Evolutionary conservation across 2,888 invertebrate species (phyloP).

Genomic region (Bhutanitis thaidina): DNA sequence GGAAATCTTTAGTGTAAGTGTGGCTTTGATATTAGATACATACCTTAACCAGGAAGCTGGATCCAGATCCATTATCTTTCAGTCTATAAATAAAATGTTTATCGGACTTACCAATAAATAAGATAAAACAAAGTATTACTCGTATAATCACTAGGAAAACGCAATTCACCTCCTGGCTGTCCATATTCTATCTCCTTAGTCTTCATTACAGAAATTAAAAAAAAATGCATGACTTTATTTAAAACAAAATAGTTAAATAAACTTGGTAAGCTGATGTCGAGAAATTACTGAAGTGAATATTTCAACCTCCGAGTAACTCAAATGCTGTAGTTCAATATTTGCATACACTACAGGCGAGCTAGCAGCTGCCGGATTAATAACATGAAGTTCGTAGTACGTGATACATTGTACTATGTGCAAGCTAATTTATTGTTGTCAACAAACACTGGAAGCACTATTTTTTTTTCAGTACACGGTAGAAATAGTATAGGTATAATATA

Average conservation of each 20-base stretch:
- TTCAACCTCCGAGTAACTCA: background rate
- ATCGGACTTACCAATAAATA: conserved; percentile 2
- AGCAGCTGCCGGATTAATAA: conserved; percentile 1
- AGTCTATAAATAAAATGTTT: conserved; percentile 81
- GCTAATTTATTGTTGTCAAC: too few species aligned
- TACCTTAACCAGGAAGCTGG: conserved; percentile 87
- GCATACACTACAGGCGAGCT: background rate
- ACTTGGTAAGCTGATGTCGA: background rate
- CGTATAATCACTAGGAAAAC: too few species aligned
- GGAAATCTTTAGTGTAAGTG: too few species aligned
- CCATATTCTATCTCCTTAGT: too few species aligned
- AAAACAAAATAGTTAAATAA: background rate
- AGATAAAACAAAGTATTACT: background rate
- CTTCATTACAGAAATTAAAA: too few species aligned
- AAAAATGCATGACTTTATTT: background rate
- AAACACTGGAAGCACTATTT: too few species aligned
- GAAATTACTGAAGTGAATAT: background rate
- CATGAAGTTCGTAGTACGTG: background rate
- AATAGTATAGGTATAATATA: too few species aligned
- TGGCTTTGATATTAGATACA: background rate
- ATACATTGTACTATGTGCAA: background rate
- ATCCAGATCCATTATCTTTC: conserved; percentile 87
- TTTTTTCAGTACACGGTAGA: too few species aligned
- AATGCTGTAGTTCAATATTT: conserved; percentile 1
- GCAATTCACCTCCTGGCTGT: too few species aligned